phyloP scores from a whole-genome alignment of 2,113 vertebrate genomes.

The Haemorhous mexicanus region DNA sequence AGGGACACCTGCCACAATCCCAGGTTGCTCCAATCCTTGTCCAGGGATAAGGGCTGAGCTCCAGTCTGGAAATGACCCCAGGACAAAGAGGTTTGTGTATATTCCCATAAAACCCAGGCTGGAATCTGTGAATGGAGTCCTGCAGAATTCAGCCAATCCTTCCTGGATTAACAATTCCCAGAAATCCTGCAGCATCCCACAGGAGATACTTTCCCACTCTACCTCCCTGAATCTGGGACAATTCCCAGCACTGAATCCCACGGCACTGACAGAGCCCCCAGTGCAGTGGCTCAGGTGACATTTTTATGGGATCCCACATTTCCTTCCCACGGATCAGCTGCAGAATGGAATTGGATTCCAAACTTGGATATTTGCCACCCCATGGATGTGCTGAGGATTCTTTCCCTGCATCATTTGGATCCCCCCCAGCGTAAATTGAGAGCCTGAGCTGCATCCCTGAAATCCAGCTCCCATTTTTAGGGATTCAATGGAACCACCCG shows the following conservation, averaged over 20 bases:
- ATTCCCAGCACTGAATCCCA: neutral
- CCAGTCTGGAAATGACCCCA: neutral
- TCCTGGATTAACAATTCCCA: neutral
- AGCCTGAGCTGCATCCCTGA: neutral
- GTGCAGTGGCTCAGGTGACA: neutral
- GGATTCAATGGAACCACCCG: neutral
- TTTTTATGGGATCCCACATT: neutral
- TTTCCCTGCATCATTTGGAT: neutral
- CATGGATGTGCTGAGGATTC: neutral
- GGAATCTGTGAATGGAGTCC: neutral
- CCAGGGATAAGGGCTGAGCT: neutral
- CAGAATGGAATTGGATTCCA: neutral
- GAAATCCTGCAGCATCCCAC: neutral
- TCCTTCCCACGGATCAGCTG: neutral
- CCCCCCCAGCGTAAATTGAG: accelerated
- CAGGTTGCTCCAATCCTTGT: neutral
- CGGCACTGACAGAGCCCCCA: neutral
- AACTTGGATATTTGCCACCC: accelerated
- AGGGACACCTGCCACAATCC: neutral
- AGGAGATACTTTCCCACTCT: neutral
- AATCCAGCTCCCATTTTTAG: neutral
- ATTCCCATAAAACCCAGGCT: neutral
- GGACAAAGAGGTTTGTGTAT: accelerated
- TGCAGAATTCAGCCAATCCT: neutral
- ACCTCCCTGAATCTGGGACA: neutral